Base-by-base conservation (phyloP, 2,797 vertebrate genomes). In the Coranthus polyacanthus region DNA sequence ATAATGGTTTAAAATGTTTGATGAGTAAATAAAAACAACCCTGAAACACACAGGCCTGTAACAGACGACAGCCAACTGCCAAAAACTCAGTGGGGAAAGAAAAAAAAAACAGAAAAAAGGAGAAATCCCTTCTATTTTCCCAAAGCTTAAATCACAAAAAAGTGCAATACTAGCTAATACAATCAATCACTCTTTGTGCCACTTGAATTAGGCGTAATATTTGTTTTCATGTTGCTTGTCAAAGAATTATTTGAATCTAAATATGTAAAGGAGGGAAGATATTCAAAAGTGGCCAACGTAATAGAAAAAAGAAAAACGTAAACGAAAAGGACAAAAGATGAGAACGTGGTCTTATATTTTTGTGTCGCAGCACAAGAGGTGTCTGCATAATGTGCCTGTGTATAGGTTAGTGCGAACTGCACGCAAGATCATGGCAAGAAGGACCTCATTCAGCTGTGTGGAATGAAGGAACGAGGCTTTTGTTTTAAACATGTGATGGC, bases 381-480 rank as follows among this genome's bases (percentile, higher is more conserved):
- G 95, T 94, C 95, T 94, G 94, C 94, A 94, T 94, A 93, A 93
- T 94, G 94, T 95, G 95, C 94, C 94, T 93, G 93, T 95, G 92
- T 94, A 94, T 94, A 89, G 90, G 93, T 94, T 94, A 95, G 94
- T 94, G 95, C 95, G 93, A 93, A 94, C 78, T 84, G 95, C 95
- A 96, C 95, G 91, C 93, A 94, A 94, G 94, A 95, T 91, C 95
- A n/a, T 93, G 94, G 94, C 95, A 93, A 94, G 91, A 94, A 95
- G 92, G 94, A 95, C 93, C 94, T 96, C 94, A 95, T 94, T 95
- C 94, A 93, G 94, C 92, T 75, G 95, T 93, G 94, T 95, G 95
- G 94, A 96, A 98, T 95, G 94, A 96, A 96, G 94, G 94, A 96
- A 95, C 93, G 92, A 94, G 93, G 94, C 94, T 91, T 94, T 93